Evolutionary conservation across 2,113 vertebrate genomes (phyloP).

Genomic region (Dipodomys spectabilis): DNA sequence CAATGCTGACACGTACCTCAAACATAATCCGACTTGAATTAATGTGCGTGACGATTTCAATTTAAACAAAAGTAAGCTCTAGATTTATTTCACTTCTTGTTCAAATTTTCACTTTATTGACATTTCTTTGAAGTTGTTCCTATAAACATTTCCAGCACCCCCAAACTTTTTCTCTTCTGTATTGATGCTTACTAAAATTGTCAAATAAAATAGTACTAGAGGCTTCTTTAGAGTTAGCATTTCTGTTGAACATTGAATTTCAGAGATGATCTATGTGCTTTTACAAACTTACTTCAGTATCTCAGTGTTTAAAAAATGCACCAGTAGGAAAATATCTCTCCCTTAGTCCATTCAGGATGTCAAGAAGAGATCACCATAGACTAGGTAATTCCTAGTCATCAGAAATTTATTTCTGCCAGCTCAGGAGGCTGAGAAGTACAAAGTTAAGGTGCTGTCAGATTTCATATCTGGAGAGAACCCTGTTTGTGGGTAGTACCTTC

Average conservation of each 20-base stretch:
- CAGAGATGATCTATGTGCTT: neutral
- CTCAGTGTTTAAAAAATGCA: neutral
- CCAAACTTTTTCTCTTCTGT: neutral
- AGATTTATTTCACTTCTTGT: constrained; percentile 66
- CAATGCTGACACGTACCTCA: constrained; percentile 22
- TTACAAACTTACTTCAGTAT: neutral
- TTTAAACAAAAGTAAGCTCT: constrained; percentile 50
- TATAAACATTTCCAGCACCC: constrained; percentile 63
- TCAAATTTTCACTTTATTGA: constrained; percentile 42
- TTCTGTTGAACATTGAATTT: neutral
- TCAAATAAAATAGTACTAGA: neutral
- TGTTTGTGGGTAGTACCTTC: fast-evolving
- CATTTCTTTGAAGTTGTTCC: constrained; percentile 63
- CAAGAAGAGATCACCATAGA: neutral
- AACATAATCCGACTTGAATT: constrained; percentile 63
- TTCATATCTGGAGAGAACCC: neutral
- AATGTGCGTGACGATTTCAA: constrained; percentile 42
- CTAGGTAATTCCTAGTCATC: too few relatives aligned
- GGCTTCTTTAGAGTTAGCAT: neutral
- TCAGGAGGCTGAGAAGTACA: neutral
- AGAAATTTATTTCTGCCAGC: neutral
- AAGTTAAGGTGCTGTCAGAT: neutral
- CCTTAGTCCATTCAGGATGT: too few relatives aligned
- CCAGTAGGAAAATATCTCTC: neutral
- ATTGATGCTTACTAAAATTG: constrained; percentile 30